Percentiles rank a stretch among this genome's conserved stretches.
These are phyloP conservation scores for Nanger granti DNA, from an alignment of 2,113 vertebrate species.

Conservation along the genomic window DNA sequence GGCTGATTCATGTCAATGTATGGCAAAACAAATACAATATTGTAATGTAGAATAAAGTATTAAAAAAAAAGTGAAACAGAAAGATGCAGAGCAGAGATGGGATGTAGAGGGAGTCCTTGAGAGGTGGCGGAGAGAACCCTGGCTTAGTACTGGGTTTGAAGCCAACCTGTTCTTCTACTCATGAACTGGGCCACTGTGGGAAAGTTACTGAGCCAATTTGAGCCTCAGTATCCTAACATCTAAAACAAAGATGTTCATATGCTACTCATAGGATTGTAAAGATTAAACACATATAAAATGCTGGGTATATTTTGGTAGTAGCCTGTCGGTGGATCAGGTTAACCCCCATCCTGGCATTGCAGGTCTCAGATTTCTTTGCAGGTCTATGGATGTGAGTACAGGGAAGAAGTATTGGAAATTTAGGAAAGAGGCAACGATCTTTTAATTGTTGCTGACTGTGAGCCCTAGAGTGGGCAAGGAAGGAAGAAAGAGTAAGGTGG, in stretches of 20 bases:
- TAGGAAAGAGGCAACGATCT: background rate
- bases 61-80: background rate
- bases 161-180: background rate
- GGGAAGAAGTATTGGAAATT: background rate
- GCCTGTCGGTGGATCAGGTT: background rate
- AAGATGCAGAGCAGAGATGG: background rate
- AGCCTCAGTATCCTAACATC: background rate
- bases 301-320: background rate
- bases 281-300: background rate
- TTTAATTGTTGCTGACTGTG: background rate
- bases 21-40: too few relatives aligned
- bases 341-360: accelerated
- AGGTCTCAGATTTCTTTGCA: background rate
- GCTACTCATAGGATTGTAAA: background rate
- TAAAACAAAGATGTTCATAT: background rate
- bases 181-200: background rate
- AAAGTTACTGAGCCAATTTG: background rate
- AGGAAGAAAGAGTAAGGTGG: background rate
- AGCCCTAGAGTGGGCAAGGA: background rate
- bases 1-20: too few relatives aligned
- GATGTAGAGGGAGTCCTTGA: background rate
- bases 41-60: too few relatives aligned
- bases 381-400: background rate
- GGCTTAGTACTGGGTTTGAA: background rate
- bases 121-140: background rate